Percentiles rank a stretch among this genome's conserved stretches.
Conservation (phyloP, 2,888 invertebrate species). For the Lysandra bellargus region DNA sequence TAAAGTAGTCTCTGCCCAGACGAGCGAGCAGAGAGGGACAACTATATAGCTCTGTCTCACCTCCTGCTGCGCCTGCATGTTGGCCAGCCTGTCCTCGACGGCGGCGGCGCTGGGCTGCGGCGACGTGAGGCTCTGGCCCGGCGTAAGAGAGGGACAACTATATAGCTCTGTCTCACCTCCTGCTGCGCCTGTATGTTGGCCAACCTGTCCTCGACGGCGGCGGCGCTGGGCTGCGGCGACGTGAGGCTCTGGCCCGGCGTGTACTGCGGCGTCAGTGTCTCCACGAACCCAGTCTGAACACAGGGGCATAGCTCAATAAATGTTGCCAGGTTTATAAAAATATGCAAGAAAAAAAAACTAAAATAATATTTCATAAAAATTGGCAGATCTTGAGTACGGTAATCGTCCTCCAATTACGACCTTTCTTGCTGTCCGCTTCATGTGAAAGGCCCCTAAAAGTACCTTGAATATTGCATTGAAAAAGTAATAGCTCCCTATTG, state of each 20-base stretch:
- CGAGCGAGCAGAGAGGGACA: too few relatives aligned
- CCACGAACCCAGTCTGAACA: slow-evolving; percentile 90
- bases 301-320: background rate
- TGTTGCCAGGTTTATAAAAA: too few relatives aligned
- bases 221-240: slow-evolving; percentile 82
- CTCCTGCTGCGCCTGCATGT: slow-evolving; percentile 86
- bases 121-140: slow-evolving; percentile 89
- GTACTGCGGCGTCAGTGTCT: slow-evolving; percentile 93
- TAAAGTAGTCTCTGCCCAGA: too few relatives aligned
- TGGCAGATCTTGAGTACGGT: too few relatives aligned
- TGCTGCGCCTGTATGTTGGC: slow-evolving; percentile 85
- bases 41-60: slow-evolving; percentile 46
- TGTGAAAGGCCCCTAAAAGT: too few relatives aligned
- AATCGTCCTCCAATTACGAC: too few relatives aligned
- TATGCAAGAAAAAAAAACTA: too few relatives aligned
- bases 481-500: too few relatives aligned
- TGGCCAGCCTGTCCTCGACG: slow-evolving; percentile 85
- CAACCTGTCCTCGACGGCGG: slow-evolving; percentile 84
- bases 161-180: slow-evolving; percentile 64
- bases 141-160: slow-evolving; percentile 68
- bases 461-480: too few relatives aligned
- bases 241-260: slow-evolving; percentile 91
- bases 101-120: slow-evolving; percentile 81
- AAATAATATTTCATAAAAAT: too few relatives aligned
- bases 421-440: too few relatives aligned